These are phyloP conservation scores for Leptoclinus maculatus DNA, from an alignment of 2,797 vertebrate species.

Conservation along the genomic window DNA sequence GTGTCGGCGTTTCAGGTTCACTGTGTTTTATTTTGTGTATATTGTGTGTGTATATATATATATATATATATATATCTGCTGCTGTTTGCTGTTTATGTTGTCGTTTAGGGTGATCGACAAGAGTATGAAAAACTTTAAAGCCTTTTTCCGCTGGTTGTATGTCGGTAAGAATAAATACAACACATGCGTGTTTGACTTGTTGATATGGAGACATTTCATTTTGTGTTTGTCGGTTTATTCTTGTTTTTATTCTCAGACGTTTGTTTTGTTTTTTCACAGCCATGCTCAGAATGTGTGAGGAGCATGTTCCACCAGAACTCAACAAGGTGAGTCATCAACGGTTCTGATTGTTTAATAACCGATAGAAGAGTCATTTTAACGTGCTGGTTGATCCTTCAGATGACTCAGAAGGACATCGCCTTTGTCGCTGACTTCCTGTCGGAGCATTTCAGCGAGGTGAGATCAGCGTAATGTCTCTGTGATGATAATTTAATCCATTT, in stretches of 20 bases:
- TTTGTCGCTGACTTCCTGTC: constrained; percentile 99
- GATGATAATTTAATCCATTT: constrained; percentile 1
- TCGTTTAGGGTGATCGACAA: constrained; percentile 95
- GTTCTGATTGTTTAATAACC: not conserved
- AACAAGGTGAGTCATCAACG: constrained; percentile 89
- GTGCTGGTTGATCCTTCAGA: constrained; percentile 80
- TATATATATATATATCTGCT: not conserved
- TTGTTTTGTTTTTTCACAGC: constrained; percentile 77
- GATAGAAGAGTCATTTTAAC: not conserved
- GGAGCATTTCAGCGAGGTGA: constrained; percentile 98
- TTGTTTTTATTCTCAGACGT: not conserved
- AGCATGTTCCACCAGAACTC: constrained; percentile 95
- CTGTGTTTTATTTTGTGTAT: not conserved
- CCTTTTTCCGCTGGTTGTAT: constrained; percentile 98
- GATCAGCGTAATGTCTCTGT: constrained; percentile 14
- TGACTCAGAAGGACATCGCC: constrained; percentile 98
- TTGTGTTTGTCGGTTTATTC: not conserved
- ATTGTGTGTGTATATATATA: not conserved
- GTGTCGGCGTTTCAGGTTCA: too few relatives aligned
- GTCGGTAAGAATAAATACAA: constrained; percentile 88
- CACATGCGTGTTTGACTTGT: not conserved
- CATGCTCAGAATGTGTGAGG: constrained; percentile 98
- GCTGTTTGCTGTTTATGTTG: constrained; percentile 23
- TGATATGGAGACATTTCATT: not conserved
- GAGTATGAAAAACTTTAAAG: constrained; percentile 99